Conservation (phyloP, 1,140 invertebrate species). For the Eupristina koningsbergeri region DNA sequence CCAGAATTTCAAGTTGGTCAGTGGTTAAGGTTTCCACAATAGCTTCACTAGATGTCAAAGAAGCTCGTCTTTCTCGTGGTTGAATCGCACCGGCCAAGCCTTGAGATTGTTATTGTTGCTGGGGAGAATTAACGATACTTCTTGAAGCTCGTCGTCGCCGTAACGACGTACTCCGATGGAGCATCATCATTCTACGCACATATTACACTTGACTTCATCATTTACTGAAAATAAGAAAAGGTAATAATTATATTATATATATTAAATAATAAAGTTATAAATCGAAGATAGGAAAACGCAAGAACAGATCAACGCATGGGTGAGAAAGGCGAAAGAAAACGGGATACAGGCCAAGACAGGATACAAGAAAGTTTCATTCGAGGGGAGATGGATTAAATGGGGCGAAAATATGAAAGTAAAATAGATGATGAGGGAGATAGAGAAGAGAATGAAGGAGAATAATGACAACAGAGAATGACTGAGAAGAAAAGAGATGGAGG, state of each 20-base stretch:
- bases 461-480: too few species aligned
- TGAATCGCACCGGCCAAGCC: not conserved
- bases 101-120: conserved; percentile 66
- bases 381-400: too few species aligned
- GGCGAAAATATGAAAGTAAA: too few species aligned
- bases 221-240: not conserved
- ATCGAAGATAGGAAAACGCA: too few species aligned
- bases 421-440: too few species aligned
- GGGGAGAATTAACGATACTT: conserved; percentile 76
- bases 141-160: conserved; percentile 78
- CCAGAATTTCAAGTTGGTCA: not conserved
- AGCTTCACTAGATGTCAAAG: conserved; percentile 64
- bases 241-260: not conserved
- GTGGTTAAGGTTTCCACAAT: conserved; percentile 59
- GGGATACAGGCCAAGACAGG: too few species aligned
- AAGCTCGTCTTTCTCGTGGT: conserved; percentile 63
- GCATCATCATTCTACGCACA: conserved; percentile 69
- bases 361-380: too few species aligned
- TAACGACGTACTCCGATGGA: conserved; percentile 80
- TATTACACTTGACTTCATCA: not conserved
- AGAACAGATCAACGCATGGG: too few species aligned
- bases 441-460: too few species aligned
- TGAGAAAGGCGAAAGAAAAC: too few species aligned
- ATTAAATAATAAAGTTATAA: too few species aligned
- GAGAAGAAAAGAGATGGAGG: too few species aligned